A percentile compares a stretch with the other conserved stretches of the same genome.
Conservation (phyloP, 2,113 vertebrate species). For the Megaleporinus macrocephalus region DNA sequence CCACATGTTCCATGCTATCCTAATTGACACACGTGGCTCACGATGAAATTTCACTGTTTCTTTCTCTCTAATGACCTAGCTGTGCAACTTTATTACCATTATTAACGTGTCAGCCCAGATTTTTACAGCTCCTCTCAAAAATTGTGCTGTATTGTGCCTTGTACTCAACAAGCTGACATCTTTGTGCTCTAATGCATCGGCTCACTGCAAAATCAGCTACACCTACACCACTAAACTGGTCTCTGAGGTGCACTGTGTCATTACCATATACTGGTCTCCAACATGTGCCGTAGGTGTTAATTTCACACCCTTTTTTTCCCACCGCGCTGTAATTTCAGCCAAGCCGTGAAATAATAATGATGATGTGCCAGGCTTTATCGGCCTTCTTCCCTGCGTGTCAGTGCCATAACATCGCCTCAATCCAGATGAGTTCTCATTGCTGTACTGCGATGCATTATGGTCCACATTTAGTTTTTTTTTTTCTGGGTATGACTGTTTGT, state of each 20-base stretch:
- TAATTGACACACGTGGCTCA: not conserved
- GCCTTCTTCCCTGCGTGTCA: not conserved
- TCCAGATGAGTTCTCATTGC: not conserved
- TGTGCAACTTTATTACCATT: not conserved
- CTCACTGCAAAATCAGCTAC: not conserved
- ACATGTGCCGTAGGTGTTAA: not conserved
- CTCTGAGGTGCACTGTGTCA: not conserved
- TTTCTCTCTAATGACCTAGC: not conserved
- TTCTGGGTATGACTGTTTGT: too few relatives aligned
- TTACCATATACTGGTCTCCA: not conserved
- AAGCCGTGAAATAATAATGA: conserved; percentile 4
- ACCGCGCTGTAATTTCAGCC: not conserved
- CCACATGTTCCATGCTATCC: too few relatives aligned
- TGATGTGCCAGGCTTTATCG: not conserved
- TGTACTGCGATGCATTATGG: too few relatives aligned
- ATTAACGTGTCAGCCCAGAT: not conserved
- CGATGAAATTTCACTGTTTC: not conserved
- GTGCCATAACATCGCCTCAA: not conserved
- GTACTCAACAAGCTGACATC: not conserved
- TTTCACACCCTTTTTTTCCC: conserved; percentile 1
- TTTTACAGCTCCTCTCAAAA: not conserved
- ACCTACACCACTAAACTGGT: not conserved
- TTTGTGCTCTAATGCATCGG: not conserved
- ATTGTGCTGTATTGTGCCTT: not conserved
- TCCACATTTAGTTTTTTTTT: too few relatives aligned